phyloP scores from a whole-genome alignment of 2,797 vertebrate genomes.

The Enteromius paludinosus region DNA sequence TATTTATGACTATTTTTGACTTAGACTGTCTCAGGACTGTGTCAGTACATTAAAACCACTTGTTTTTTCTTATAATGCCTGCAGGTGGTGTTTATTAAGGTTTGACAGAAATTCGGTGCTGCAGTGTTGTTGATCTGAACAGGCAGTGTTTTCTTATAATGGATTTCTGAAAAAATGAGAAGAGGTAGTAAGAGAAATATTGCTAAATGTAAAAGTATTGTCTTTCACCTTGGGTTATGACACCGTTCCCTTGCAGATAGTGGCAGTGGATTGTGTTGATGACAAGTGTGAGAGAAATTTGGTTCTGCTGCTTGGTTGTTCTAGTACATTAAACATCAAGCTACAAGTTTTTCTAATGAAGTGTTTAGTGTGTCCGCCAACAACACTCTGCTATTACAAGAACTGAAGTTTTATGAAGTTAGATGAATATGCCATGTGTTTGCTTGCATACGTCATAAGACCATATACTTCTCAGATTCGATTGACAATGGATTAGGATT shows the following conservation, averaged over 20 bases:
- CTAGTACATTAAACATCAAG: not conserved
- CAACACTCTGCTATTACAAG: not conserved
- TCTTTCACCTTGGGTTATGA: slow-evolving; percentile 1
- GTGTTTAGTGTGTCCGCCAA: slow-evolving; percentile 3
- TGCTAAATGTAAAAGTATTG: not conserved
- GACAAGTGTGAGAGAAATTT: not conserved
- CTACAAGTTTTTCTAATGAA: not conserved
- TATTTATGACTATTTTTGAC: not conserved
- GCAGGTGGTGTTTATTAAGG: not conserved
- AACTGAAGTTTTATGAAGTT: not conserved
- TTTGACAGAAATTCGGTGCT: not conserved
- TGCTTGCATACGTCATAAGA: not conserved
- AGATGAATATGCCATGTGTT: not conserved
- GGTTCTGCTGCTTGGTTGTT: not conserved
- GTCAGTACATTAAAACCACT: not conserved
- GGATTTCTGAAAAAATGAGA: not conserved
- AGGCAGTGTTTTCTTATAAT: not conserved
- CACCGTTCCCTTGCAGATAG: not conserved
- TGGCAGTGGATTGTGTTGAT: not conserved
- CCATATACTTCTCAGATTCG: not conserved
- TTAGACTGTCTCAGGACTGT: not conserved
- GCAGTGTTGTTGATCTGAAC: not conserved
- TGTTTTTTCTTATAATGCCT: not conserved
- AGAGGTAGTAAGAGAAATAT: not conserved
- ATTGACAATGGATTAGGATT: not conserved